Evolutionary conservation across 2,113 vertebrate genomes (phyloP).

Genomic region (Circaetus cinerascens): DNA sequence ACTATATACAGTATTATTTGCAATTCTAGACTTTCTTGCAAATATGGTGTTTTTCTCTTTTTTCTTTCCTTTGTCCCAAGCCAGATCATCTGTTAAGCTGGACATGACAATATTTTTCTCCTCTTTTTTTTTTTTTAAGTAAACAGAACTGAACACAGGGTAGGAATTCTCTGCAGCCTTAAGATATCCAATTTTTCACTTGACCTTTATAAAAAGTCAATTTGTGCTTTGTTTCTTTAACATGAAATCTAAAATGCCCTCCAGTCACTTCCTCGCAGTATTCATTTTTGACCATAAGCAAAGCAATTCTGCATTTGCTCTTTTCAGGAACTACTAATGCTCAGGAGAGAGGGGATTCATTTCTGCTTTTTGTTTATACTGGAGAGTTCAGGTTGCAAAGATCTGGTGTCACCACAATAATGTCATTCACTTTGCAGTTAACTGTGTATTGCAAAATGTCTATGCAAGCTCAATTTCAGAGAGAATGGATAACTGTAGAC

Average conservation of each 20-base stretch:
- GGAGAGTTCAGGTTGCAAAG: background rate
- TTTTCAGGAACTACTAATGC: slow-evolving; percentile 27
- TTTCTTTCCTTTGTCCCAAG: background rate
- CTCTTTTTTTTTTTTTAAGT: background rate
- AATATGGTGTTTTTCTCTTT: background rate
- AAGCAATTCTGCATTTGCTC: background rate
- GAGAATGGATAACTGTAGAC: background rate
- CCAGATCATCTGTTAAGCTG: slow-evolving; percentile 1
- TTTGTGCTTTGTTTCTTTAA: slow-evolving; percentile 40
- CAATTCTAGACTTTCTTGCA: background rate
- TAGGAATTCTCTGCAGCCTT: slow-evolving; percentile 9
- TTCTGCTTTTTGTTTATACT: background rate
- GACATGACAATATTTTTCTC: background rate
- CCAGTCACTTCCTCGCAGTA: background rate
- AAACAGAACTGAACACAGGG: background rate
- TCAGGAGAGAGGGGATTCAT: background rate
- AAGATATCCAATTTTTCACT: slow-evolving; percentile 23
- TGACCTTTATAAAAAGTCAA: slow-evolving; percentile 68
- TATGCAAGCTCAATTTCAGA: background rate
- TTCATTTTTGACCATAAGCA: background rate
- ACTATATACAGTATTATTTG: background rate
- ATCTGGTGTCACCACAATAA: background rate
- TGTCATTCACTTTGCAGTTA: background rate
- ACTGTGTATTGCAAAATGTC: background rate
- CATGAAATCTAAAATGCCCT: slow-evolving; percentile 10